A percentile compares a stretch with the other conserved stretches of the same genome.
These are phyloP conservation scores for Diabrotica balteata DNA, from an alignment of 2,888 invertebrate species.

Conservation along the genomic window DNA sequence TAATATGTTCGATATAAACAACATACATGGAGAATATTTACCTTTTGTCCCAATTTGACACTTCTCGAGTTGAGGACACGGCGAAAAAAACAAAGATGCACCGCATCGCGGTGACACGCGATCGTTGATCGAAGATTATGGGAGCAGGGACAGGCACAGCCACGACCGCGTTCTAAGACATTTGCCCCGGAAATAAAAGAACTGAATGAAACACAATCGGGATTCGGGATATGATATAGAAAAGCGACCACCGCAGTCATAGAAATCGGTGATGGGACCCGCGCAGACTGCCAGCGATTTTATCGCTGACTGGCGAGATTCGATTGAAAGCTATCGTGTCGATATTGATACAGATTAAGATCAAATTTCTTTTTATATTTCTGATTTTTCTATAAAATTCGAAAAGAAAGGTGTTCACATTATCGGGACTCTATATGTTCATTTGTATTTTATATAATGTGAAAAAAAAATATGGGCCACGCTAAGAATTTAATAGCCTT, in stretches of 20 bases:
- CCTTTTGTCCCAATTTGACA: conserved; percentile 6
- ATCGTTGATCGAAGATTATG: conserved; percentile 34
- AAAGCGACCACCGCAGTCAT: conserved; percentile 38
- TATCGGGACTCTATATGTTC: too few species aligned
- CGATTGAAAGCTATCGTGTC: conserved; percentile 2
- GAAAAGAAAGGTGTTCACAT: too few species aligned
- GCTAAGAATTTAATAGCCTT: too few species aligned
- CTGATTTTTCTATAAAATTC: too few species aligned
- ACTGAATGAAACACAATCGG: conserved; percentile 16
- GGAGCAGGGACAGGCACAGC: conserved; percentile 51
- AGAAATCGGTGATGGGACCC: conserved; percentile 1
- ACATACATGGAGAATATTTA: conserved; percentile 7
- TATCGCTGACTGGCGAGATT: not conserved
- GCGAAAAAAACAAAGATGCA: conserved; percentile 12
- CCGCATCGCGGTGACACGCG: conserved; percentile 29
- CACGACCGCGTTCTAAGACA: conserved; percentile 51
- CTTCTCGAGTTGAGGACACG: conserved; percentile 8
- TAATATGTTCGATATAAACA: too few species aligned
- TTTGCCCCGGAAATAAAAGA: conserved; percentile 51
- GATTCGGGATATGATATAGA: not conserved
- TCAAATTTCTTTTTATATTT: not conserved
- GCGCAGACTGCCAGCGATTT: conserved; percentile 6
- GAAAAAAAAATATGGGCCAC: too few species aligned
- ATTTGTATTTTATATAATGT: too few species aligned
- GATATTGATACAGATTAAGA: not conserved